Percentiles rank a stretch among this genome's conserved stretches.
Conservation (phyloP, 2,797 vertebrate species). For the Pangasius macronema region DNA sequence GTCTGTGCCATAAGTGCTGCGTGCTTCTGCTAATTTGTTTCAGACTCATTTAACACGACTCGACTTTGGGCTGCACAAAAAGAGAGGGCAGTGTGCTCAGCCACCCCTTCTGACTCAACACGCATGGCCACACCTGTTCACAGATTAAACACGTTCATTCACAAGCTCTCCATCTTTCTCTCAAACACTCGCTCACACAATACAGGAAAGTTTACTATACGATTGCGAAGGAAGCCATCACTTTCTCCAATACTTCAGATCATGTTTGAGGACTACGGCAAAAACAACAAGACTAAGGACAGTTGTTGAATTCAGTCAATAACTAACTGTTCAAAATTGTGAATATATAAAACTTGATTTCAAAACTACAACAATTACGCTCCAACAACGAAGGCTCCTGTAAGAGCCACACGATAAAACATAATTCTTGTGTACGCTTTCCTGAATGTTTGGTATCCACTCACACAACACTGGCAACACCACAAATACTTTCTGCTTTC, state of each 20-base stretch:
- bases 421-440: background rate
- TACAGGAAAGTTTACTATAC: background rate
- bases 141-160: conserved; percentile 44
- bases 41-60: conserved; percentile 76
- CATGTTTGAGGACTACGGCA: background rate
- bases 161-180: conserved; percentile 17
- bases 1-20: conserved; percentile 76
- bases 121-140: conserved; percentile 48
- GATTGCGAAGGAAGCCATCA: background rate
- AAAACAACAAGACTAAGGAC: background rate
- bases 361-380: background rate
- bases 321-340: background rate
- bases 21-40: conserved; percentile 74
- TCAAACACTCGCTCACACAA: conserved; percentile 35
- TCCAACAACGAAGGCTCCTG: too few relatives aligned
- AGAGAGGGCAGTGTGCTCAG: conserved; percentile 55
- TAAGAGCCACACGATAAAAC: background rate
- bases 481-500: background rate
- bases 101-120: conserved; percentile 50
- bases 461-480: background rate
- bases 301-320: background rate
- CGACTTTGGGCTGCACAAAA: conserved; percentile 57
- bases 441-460: background rate
- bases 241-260: background rate
- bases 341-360: background rate